Conservation (phyloP, 2,113 vertebrate species). For the Glaucidium brasilianum region DNA sequence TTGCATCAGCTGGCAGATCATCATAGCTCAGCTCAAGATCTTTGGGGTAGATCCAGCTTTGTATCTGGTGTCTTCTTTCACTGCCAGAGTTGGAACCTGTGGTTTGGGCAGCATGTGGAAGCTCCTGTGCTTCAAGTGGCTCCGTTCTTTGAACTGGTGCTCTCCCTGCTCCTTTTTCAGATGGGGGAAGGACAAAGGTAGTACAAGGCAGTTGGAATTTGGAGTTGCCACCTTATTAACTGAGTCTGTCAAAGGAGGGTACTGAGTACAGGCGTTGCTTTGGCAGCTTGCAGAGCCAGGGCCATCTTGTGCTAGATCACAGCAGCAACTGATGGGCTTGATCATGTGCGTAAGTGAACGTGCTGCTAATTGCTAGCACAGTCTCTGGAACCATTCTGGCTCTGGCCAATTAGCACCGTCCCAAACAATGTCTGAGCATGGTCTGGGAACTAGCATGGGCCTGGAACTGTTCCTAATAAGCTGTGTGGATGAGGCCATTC, state of each 20-base stretch:
- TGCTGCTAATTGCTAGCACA: constrained; percentile 40
- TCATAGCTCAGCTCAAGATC: neutral
- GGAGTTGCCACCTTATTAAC: neutral
- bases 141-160: neutral
- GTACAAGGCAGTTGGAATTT: neutral
- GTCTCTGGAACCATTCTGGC: neutral
- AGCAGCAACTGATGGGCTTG: neutral
- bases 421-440: constrained; percentile 34
- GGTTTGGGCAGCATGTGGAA: neutral
- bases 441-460: neutral
- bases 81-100: neutral
- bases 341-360: neutral
- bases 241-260: neutral
- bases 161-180: neutral
- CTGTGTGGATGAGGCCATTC: neutral
- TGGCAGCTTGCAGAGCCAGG: neutral
- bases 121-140: neutral
- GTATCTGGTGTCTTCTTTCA: neutral
- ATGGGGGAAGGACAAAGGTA: neutral
- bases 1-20: neutral
- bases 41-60: neutral
- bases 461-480: constrained; percentile 49
- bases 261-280: neutral
- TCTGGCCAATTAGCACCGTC: constrained; percentile 39
- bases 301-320: neutral